These are phyloP conservation scores for Lasioglossum pauxillum DNA, from an alignment of 2,888 invertebrate species.

Conservation along the genomic window DNA sequence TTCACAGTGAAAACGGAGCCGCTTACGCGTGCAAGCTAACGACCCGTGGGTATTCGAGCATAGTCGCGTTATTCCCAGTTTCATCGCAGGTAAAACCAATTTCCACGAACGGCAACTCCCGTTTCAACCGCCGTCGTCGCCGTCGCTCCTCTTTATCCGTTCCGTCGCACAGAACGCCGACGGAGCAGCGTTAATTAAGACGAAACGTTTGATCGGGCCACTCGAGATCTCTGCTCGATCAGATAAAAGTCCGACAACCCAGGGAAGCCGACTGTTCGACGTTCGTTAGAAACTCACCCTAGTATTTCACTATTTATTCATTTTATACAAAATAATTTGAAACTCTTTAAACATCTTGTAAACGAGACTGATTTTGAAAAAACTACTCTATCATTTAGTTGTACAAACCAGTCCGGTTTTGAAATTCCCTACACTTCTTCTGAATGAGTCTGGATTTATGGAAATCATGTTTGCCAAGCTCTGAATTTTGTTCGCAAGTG, in stretches of 20 bases:
- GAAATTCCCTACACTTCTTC: background rate
- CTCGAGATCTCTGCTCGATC: background rate
- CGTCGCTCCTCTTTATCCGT: slow-evolving; percentile 9
- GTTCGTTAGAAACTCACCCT: background rate
- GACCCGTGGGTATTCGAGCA: slow-evolving; percentile 58
- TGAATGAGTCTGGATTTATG: too few relatives aligned
- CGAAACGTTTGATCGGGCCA: background rate
- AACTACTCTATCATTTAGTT: too few relatives aligned
- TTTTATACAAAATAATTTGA: background rate
- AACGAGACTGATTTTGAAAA: background rate
- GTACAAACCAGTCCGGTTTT: too few relatives aligned
- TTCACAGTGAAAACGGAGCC: background rate
- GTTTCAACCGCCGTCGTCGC: background rate
- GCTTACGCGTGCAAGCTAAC: slow-evolving; percentile 36
- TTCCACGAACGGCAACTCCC: slow-evolving; percentile 46
- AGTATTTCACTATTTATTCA: background rate
- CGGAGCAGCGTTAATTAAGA: slow-evolving; percentile 1
- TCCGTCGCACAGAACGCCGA: background rate
- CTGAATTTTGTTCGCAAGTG: too few relatives aligned
- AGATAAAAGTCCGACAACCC: background rate
- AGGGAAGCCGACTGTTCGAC: background rate
- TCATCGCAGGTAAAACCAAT: slow-evolving; percentile 53
- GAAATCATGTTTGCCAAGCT: background rate
- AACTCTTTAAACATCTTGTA: background rate
- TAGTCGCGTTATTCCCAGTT: slow-evolving; percentile 43